Evolutionary conservation across 2,888 invertebrate genomes (phyloP).

Genomic region (Augochlorella aurata): DNA sequence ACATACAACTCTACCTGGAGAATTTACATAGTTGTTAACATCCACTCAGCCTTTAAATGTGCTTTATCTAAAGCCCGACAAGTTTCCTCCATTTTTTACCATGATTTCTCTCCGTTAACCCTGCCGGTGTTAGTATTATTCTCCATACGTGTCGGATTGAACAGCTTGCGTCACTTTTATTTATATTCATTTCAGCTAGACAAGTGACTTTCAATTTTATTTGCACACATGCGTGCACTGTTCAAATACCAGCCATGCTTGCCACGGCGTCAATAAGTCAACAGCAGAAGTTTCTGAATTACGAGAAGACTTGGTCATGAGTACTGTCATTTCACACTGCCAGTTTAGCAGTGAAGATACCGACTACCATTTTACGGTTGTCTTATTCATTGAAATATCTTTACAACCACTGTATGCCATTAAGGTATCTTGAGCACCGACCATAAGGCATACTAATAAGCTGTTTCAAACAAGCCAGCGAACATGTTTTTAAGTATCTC

Average conservation of each 20-base stretch:
- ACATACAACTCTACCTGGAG: constrained; percentile 56
- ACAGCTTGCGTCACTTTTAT: neutral
- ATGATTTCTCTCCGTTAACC: neutral
- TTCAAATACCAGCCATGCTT: neutral
- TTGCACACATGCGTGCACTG: neutral
- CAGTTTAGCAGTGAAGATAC: neutral
- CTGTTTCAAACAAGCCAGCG: too few species aligned
- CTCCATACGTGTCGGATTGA: neutral
- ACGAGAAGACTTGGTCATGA: constrained; percentile 1
- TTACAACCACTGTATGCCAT: too few species aligned
- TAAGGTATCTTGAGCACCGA: neutral
- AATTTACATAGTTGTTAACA: constrained; percentile 50
- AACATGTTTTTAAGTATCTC: neutral
- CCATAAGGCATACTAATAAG: neutral
- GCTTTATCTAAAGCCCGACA: neutral
- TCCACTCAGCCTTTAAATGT: constrained; percentile 23
- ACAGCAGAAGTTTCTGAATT: neutral
- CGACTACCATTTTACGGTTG: neutral
- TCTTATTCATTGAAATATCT: neutral
- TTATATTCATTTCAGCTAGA: constrained; percentile 2
- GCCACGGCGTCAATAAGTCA: neutral
- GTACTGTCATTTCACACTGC: neutral
- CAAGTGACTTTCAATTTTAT: constrained; percentile 23
- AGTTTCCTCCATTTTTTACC: neutral
- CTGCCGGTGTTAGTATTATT: neutral